Conservation (phyloP, 2,797 vertebrate genomes). For the Helostoma temminkii region DNA sequence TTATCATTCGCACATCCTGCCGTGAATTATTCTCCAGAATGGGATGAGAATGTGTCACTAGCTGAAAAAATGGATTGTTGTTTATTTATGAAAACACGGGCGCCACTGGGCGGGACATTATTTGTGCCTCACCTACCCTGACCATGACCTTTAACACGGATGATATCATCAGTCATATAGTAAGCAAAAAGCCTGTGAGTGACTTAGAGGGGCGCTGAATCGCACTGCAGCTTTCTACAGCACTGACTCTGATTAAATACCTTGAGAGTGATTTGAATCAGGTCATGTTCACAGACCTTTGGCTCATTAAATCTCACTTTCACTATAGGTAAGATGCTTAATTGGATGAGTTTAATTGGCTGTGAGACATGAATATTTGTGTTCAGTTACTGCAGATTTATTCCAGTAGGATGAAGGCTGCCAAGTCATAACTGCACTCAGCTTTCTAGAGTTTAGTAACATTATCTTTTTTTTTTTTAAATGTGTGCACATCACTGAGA, state of each 20-base stretch:
- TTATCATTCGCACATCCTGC: slow-evolving; percentile 82
- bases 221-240: slow-evolving; percentile 2
- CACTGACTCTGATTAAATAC: slow-evolving; percentile 19
- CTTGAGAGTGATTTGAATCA: slow-evolving; percentile 36
- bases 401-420: slow-evolving; percentile 34
- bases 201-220: not conserved
- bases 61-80: slow-evolving; percentile 51
- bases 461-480: slow-evolving; percentile 15
- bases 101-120: slow-evolving; percentile 52
- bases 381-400: slow-evolving; percentile 41
- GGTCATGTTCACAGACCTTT: slow-evolving; percentile 37
- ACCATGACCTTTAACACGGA: slow-evolving; percentile 49
- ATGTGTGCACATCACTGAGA: slow-evolving; percentile 30
- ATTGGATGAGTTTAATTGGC: slow-evolving; percentile 54
- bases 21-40: slow-evolving; percentile 73
- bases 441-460: slow-evolving; percentile 28
- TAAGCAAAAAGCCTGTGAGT: not conserved
- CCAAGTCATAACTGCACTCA: slow-evolving; percentile 26
- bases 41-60: slow-evolving; percentile 73
- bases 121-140: slow-evolving; percentile 40
- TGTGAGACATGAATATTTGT: slow-evolving; percentile 50
- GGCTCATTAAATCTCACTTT: slow-evolving; percentile 62
- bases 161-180: slow-evolving; percentile 42
- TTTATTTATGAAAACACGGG: slow-evolving; percentile 77
- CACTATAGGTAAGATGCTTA: slow-evolving; percentile 50